Conservation (phyloP, 2,888 invertebrate species). For the Baccha elongata region DNA sequence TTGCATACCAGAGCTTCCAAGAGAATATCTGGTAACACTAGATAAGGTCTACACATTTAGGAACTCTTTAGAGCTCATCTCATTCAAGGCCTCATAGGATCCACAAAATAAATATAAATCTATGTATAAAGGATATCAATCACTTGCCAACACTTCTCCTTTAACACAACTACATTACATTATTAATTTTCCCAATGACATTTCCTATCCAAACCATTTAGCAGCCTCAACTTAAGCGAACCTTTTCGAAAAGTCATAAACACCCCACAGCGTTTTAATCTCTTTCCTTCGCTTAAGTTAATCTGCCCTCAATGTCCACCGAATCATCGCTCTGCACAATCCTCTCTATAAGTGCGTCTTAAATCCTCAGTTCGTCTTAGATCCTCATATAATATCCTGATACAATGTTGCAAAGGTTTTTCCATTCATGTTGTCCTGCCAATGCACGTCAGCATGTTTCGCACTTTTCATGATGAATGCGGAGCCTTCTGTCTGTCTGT, state of each 20-base stretch:
- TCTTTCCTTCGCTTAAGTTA: neutral
- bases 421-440: conserved; percentile 45
- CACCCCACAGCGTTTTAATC: conserved; percentile 3
- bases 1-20: too few relatives aligned
- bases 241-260: neutral
- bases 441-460: conserved; percentile 53
- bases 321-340: neutral
- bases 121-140: too few relatives aligned
- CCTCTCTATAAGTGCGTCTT: neutral
- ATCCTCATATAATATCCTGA: neutral
- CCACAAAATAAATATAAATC: too few relatives aligned
- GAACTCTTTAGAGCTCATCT: too few relatives aligned
- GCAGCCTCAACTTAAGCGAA: neutral
- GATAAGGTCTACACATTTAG: too few relatives aligned
- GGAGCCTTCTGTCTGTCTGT: conserved; percentile 31
- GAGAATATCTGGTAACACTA: too few relatives aligned
- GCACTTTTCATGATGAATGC: conserved; percentile 52
- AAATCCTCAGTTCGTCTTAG: conserved; percentile 41
- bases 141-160: too few relatives aligned
- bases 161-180: too few relatives aligned
- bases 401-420: conserved; percentile 38
- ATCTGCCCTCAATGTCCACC: neutral
- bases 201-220: neutral
- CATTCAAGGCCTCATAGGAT: too few relatives aligned
- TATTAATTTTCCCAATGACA: too few relatives aligned